A percentile compares a stretch with the other conserved stretches of the same genome.
Evolutionary conservation across 2,113 vertebrate genomes (phyloP).

Genomic region (Beaufortia kweichowensis): DNA sequence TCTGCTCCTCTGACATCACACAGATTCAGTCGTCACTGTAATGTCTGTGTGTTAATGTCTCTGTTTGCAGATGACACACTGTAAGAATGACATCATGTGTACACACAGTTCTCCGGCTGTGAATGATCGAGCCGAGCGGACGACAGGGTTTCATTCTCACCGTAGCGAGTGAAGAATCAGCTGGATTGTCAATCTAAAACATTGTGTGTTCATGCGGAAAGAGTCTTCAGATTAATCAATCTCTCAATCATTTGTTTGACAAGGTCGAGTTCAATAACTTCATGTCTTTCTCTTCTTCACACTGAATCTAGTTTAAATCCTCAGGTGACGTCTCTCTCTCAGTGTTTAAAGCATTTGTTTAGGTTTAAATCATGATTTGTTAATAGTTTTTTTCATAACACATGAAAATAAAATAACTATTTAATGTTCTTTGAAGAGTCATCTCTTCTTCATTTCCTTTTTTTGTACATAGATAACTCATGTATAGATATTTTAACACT

Average conservation of each 20-base stretch:
- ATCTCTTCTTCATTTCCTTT: no score
- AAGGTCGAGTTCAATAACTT: constrained; percentile 45
- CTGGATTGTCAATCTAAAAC: constrained; percentile 23
- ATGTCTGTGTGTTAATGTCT: neutral
- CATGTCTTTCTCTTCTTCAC: constrained; percentile 10
- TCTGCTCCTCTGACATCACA: neutral
- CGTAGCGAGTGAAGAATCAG: neutral
- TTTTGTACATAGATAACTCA: no score
- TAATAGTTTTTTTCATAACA: no score
- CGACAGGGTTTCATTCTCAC: constrained; percentile 20
- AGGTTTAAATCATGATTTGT: no score
- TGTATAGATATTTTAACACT: no score
- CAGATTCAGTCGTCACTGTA: neutral
- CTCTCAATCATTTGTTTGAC: constrained; percentile 36
- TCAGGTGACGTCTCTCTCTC: neutral
- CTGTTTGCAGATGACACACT: constrained; percentile 6
- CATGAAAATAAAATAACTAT: no score
- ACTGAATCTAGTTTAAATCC: neutral
- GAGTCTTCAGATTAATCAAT: constrained; percentile 36
- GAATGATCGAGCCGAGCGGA: neutral
- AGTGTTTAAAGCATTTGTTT: neutral
- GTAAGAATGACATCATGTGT: constrained; percentile 6
- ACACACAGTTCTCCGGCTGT: neutral
- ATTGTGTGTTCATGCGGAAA: constrained; percentile 7
- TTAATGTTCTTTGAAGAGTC: no score